Conservation (phyloP, 2,888 invertebrate genomes). For the Amiota minor region DNA sequence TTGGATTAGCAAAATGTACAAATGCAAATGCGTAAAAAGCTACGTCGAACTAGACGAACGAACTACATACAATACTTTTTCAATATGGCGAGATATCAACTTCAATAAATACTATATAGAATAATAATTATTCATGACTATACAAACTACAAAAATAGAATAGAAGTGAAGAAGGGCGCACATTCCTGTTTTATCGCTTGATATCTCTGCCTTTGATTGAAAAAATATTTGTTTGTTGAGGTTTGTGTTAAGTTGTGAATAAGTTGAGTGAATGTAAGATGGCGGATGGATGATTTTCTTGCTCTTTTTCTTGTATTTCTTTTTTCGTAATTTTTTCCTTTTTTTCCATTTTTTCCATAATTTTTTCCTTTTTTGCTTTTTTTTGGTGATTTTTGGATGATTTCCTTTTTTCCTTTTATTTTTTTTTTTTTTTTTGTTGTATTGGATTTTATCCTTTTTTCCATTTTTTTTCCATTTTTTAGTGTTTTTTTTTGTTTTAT, state of each 20-base stretch:
- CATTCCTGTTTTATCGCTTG: conserved; percentile 19
- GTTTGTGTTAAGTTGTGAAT: conserved; percentile 29
- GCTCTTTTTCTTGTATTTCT: conserved; percentile 19
- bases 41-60: no score
- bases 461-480: conserved; percentile 36
- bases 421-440: conserved; percentile 37
- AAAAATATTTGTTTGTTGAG: conserved; percentile 26
- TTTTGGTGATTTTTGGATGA: conserved; percentile 40
- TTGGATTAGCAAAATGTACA: neutral
- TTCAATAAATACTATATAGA: no score
- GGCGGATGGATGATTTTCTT: conserved; percentile 23
- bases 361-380: conserved; percentile 27
- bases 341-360: conserved; percentile 30
- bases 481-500: conserved; percentile 35
- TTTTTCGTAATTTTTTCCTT: conserved; percentile 32
- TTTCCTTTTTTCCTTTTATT: conserved; percentile 40
- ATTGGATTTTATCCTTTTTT: conserved; percentile 33
- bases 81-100: conserved; percentile 21
- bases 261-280: conserved; percentile 36
- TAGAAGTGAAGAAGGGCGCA: no score
- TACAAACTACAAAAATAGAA: no score
- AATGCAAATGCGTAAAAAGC: neutral
- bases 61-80: conserved; percentile 10
- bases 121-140: no score
- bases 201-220: conserved; percentile 45